Percentiles rank a stretch among this genome's conserved stretches.
Evolutionary conservation across 2,113 vertebrate genomes (phyloP).

Genomic region (Hyla sarda): DNA sequence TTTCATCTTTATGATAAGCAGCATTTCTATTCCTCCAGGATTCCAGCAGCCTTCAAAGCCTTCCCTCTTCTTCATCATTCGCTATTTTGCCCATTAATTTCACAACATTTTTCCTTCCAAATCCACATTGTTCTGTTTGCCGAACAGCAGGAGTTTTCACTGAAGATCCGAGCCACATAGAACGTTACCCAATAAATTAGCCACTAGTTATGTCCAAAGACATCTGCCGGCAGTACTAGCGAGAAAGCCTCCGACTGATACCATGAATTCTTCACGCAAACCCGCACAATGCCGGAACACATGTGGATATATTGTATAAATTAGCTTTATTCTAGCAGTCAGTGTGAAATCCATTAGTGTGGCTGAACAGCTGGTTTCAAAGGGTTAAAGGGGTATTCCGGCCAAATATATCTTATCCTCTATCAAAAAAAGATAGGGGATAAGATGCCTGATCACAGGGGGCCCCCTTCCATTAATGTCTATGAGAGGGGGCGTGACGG

Average conservation of each 20-base stretch:
- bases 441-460: no score
- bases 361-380: neutral
- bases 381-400: neutral
- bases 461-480: no score
- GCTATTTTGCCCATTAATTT: neutral
- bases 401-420: no score
- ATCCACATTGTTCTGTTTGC: neutral
- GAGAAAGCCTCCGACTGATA: neutral
- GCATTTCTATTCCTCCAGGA: neutral
- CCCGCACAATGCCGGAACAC: neutral
- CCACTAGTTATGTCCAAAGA: neutral
- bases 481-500: no score
- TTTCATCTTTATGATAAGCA: neutral
- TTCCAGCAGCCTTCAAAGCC: conserved; percentile 12
- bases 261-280: neutral
- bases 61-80: neutral
- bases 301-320: neutral
- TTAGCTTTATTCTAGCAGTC: neutral
- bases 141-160: neutral
- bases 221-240: neutral
- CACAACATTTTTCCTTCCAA: neutral
- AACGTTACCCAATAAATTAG: neutral
- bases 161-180: neutral
- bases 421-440: no score
- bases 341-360: neutral